phyloP scores from a whole-genome alignment of 2,113 vertebrate species.

The Lepus timidus region DNA sequence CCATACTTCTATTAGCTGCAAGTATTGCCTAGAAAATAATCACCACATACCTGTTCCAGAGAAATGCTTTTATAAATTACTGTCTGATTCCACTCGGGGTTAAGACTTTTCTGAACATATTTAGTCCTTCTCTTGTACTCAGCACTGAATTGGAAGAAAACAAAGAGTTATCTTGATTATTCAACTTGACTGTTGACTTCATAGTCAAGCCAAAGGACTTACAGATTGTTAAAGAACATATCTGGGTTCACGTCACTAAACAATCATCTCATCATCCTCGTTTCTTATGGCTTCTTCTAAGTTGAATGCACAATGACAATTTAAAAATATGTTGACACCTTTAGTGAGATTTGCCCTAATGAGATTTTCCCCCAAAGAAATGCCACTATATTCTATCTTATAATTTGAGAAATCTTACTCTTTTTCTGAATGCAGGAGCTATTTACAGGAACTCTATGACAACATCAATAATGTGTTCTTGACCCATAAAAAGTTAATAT shows the following conservation, averaged over 20 bases:
- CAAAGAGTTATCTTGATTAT: constrained; percentile 68
- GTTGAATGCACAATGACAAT: neutral
- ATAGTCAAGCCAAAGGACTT: neutral
- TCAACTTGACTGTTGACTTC: neutral
- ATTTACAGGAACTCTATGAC: neutral
- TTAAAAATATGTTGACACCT: constrained; percentile 18
- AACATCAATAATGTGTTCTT: neutral
- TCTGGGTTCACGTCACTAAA: neutral
- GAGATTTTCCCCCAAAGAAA: neutral
- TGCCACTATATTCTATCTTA: neutral
- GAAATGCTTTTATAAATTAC: constrained; percentile 99
- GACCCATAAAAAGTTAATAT: no score
- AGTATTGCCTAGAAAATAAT: neutral
- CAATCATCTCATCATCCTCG: neutral
- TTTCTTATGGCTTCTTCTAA: constrained; percentile 4
- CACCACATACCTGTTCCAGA: constrained; percentile 93
- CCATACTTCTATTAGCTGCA: neutral
- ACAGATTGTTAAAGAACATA: neutral
- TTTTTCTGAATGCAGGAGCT: neutral
- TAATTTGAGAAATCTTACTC: constrained; percentile 35
- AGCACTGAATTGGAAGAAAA: constrained; percentile 91
- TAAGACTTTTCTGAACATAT: constrained; percentile 96
- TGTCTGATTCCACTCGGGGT: constrained; percentile 99
- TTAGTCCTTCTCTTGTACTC: constrained; percentile 98
- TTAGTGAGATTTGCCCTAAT: neutral